Percentiles rank a stretch among this genome's conserved stretches.
These are phyloP conservation scores for Echinops telfairi DNA, from an alignment of 2,113 vertebrate genomes.

Conservation along the genomic window DNA sequence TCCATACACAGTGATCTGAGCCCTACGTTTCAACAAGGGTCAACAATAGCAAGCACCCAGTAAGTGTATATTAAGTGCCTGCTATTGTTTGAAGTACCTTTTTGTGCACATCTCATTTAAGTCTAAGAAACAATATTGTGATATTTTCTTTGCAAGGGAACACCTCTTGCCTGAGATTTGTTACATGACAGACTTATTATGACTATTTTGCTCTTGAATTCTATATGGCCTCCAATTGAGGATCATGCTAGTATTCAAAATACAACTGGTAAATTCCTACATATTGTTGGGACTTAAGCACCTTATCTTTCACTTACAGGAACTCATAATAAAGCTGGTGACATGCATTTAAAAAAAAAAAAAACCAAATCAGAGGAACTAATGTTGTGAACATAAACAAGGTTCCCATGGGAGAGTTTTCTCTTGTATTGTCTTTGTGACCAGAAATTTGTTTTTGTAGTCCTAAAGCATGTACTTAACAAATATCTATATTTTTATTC, in stretches of 20 bases:
- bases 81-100: background rate
- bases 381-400: conserved; percentile 10
- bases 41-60: background rate
- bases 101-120: background rate
- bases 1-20: background rate
- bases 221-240: background rate
- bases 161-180: background rate
- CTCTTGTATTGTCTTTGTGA: background rate
- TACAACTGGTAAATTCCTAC: background rate
- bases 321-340: background rate
- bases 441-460: background rate
- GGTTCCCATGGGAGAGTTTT: background rate
- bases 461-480: background rate
- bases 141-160: background rate
- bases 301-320: conserved; percentile 53
- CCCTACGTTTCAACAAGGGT: background rate
- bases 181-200: background rate
- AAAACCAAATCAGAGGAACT: background rate
- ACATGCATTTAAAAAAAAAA: background rate
- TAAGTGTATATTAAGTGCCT: background rate
- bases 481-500: conserved; percentile 17
- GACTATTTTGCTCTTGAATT: background rate
- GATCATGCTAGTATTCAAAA: conserved; percentile 6
- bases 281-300: background rate
- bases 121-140: background rate